Evolutionary conservation across 2,113 vertebrate genomes (phyloP), one percentile per base, ranked within the genome.

Genomic region (Oriolus oriolus): DNA sequence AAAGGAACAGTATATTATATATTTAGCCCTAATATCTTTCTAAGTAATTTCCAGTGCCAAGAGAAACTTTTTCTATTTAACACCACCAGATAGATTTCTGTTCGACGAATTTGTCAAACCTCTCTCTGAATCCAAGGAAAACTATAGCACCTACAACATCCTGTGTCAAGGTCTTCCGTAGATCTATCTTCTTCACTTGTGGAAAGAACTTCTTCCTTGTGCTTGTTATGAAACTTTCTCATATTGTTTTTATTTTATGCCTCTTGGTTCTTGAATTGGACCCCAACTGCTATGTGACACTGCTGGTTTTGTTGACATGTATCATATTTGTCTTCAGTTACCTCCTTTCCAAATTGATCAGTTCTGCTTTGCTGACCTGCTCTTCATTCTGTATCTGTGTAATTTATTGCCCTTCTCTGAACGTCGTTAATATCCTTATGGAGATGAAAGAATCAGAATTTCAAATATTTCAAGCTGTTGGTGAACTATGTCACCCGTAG

Each of bases 401-500:
- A n/a, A 90, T 76, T 88, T 54, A 57, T 16, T 4, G 1, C 16
- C 15, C 16, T 39, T 77, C 59, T 73, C 42, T 73, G 59, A 73
- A 77, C 2, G 53, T 81, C 39, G 6, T 22, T 49, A 30, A 21
- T 77, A 47, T 11, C 23, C 8, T 53, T 53, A 52, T 35, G 13
- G 31, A 63, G 42, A 57, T 33, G 24, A 82, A 31, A 82, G 28
- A 50, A 54, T 45, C 47, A 47, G 18, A 33, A 82, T 26, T 28
- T 49, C 17, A 41, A 6, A 21, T 18, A 47, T 70, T 77, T 82
- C 44, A 75, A 64, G 26, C 19, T 64, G 19, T 31, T 37, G 12
- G 22, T 70, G 45, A 47, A 14, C 15, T 24, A 9, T 50, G 21
- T 26, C 35, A 53, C 7, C 1, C 0, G 0, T 5, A 54, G 14